Evolutionary conservation across 2,888 invertebrate species (phyloP), one percentile per base, ranked within the genome.

Genomic region (Leptinotarsa rubiginosa): DNA sequence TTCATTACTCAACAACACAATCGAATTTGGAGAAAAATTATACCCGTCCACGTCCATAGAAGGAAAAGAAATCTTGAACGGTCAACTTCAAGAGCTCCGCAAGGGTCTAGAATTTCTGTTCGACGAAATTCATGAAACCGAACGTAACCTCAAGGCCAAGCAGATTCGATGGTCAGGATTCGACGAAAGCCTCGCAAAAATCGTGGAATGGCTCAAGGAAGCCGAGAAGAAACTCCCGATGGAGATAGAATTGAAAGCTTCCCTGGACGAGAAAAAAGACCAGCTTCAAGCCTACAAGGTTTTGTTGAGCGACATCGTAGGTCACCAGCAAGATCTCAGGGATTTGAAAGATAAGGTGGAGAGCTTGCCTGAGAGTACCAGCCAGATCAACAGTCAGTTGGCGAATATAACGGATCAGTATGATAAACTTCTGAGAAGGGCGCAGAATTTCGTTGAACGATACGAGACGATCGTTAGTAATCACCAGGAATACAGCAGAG

Each of bases 381-480:
- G 94, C 82, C 92, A 92, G 79, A 93, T 95, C 25, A 92, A 94
- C 50, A 91, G 93, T 77, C 92, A 94, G 80, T 90, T 97, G 2
- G 90, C 90, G 41, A 89, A 91, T 47, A 90, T 96, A 22, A 92
- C 91, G 1, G 91, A 93, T 72, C 93, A 95, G 80, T 96, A 96
- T 85, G 91, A 91, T 12, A 90, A 91, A 67, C 89, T 96, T 72
- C 88, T 94, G 54, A 91, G 92, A 74, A 90, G 93, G 81, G 93
- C 93, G 0, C 93, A 95, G 84, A 90, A 90, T 15, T 96, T 93
- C 83, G 95, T 96, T 0, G 95, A 95, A 83, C 92, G 92, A 78
- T 97, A 97, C 84, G 97, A 97, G 88, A 93, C 91, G 0, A 95
- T 96, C 82, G 97, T 97, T 0, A 94, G 93, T 84, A 94, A 95